These are phyloP conservation scores for Cassiopea xamachana DNA, from an alignment of 30 jellyfish, hydroid and myxozoan species.

Conservation along the genomic window DNA sequence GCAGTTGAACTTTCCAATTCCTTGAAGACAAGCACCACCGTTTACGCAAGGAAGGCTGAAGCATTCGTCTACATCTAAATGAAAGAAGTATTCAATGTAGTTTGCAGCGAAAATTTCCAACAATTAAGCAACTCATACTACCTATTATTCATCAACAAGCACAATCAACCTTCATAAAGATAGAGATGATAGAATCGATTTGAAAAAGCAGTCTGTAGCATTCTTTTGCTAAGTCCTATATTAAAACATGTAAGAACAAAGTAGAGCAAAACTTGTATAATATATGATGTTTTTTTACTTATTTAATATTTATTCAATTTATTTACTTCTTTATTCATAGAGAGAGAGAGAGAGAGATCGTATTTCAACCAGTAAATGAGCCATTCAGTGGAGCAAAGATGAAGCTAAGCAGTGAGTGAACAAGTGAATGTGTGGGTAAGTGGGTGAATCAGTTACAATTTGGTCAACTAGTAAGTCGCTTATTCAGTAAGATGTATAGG, in stretches of 20 bases:
- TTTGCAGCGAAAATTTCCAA: background rate
- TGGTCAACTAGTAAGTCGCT: background rate
- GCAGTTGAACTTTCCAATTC: background rate
- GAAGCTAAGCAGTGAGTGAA: no score
- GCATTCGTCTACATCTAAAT: slow-evolving; percentile 1
- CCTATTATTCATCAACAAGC: background rate
- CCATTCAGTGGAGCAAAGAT: no score
- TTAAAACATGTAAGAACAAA: background rate
- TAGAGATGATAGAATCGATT: no score
- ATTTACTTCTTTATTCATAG: no score
- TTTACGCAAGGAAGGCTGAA: background rate
- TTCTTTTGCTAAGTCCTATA: background rate
- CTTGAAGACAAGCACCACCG: background rate
- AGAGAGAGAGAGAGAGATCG: no score
- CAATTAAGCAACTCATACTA: background rate
- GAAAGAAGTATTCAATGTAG: background rate
- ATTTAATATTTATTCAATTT: no score
- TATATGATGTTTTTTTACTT: no score
- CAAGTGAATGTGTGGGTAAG: background rate
- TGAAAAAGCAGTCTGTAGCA: background rate
- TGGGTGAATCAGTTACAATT: background rate
- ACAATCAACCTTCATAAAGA: no score
- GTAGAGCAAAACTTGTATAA: background rate
- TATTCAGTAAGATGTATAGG: background rate
- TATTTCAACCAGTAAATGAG: no score